Base-by-base conservation (phyloP, 2,797 vertebrate species). In the Thamnophis elegans region DNA sequence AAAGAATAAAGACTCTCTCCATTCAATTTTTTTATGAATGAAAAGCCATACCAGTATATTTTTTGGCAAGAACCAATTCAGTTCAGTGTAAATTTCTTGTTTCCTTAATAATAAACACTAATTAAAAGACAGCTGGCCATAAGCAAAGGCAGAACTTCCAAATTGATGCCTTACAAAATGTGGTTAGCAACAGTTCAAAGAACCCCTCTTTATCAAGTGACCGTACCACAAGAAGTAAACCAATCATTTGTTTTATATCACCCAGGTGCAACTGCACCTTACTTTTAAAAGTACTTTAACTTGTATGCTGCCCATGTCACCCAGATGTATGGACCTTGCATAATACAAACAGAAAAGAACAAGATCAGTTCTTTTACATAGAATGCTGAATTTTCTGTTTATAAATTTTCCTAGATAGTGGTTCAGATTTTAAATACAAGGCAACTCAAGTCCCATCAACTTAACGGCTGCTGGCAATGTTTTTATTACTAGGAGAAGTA, bases 401-500 rank as follows among this genome's bases (percentile, higher is more conserved):
- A 36, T 6, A 11, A 94, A 94, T 88, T 91, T 78, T 92, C 60
- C 91, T 73, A 58, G 90, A 60, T 1, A 90, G 51, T 10, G 91
- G 13, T 86, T 90, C 25, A 18, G 85, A 92, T 91, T 95, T 93
- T 89, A 97, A 95, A 95, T 28, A 32, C 0, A 0, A 92, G 32
- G 56, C 88, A 93, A 89, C 87, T 12, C 8, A 95, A 94, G 95
- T 51, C 28, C 82, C 85, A 51, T 10, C 78, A 91, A 87, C 56
- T 95, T 96, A 92, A 22, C 42, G 92, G 93, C 89, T 55, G 60
- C 25, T 88, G 85, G 78, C 32, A 60, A 16, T 88, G 13, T 51
- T 90, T 94, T 94, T 73, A 93, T 95, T 95, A 22, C 59, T 94
- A 93, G 92, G 25, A 89, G 20, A 36, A 42, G 73, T 59, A 10